These are phyloP conservation scores for Uropsilus gracilis DNA, from an alignment of 2,113 vertebrate species.

Conservation along the genomic window DNA sequence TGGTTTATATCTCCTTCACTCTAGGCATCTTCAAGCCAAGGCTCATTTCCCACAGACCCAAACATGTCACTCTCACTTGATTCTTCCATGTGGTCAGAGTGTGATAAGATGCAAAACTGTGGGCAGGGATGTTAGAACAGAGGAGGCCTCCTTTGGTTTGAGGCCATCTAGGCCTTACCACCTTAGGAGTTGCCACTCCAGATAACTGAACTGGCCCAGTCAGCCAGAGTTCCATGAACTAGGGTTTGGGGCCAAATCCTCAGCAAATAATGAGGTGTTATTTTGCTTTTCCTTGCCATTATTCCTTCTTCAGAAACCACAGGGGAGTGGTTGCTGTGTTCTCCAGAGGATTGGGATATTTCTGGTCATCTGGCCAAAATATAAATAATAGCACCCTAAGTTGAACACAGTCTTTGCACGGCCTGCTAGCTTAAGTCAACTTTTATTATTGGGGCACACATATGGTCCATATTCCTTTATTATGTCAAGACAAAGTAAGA, in stretches of 20 bases:
- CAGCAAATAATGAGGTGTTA: conserved; percentile 40
- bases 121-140: too few species aligned
- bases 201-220: background rate
- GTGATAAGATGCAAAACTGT: background rate
- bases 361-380: background rate
- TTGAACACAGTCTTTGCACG: background rate
- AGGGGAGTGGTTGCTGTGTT: background rate
- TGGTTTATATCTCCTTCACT: background rate
- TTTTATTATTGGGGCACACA: background rate
- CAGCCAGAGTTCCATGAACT: background rate
- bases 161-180: background rate
- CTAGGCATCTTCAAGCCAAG: background rate
- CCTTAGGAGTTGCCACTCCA: background rate
- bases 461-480: background rate
- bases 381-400: background rate
- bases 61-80: background rate
- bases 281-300: conserved; percentile 19
- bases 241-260: background rate
- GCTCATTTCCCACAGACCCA: background rate
- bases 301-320: conserved; percentile 7
- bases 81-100: background rate
- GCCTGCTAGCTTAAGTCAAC: background rate
- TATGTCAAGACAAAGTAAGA: background rate
- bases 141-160: background rate
- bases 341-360: background rate